Conservation (phyloP, 2,888 invertebrate genomes). For the Latrodectus hesperus region DNA sequence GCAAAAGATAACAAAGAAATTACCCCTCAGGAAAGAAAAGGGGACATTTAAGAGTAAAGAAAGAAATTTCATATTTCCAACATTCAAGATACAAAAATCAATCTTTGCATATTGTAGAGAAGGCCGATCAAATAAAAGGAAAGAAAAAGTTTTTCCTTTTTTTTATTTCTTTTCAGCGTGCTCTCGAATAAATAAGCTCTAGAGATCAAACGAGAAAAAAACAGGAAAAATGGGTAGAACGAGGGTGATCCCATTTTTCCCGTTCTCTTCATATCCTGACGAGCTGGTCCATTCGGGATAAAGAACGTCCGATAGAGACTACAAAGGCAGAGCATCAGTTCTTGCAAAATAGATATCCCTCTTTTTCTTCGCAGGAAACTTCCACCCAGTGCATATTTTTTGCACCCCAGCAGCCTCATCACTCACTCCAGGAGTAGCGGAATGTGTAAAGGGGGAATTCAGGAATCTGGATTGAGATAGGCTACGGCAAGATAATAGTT, state of each 20-base stretch:
- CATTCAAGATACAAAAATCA: constrained; percentile 55
- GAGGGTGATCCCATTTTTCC: constrained; percentile 40
- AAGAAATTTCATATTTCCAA: neutral
- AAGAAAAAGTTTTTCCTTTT: neutral
- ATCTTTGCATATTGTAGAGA: constrained; percentile 60
- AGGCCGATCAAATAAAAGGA: constrained; percentile 29
- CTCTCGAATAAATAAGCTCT: constrained; percentile 53
- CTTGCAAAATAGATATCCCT: constrained; percentile 63
- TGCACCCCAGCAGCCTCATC: constrained; percentile 53
- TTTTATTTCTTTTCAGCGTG: constrained; percentile 15
- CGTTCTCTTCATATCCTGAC: constrained; percentile 26
- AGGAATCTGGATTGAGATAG: constrained; percentile 57
- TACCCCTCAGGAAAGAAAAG: no score
- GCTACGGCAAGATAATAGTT: constrained; percentile 29
- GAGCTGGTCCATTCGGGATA: constrained; percentile 14
- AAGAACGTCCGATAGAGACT: constrained; percentile 44
- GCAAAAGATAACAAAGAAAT: no score
- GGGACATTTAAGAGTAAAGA: no score
- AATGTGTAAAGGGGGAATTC: constrained; percentile 37
- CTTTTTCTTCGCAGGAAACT: constrained; percentile 31
- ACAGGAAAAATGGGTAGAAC: constrained; percentile 27
- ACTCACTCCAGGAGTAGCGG: constrained; percentile 41
- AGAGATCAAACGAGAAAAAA: constrained; percentile 1
- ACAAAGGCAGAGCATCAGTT: constrained; percentile 59
- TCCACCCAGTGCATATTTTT: constrained; percentile 51